Base-by-base conservation (phyloP, 2,888 invertebrate species). In the Ochropleura plecta region DNA sequence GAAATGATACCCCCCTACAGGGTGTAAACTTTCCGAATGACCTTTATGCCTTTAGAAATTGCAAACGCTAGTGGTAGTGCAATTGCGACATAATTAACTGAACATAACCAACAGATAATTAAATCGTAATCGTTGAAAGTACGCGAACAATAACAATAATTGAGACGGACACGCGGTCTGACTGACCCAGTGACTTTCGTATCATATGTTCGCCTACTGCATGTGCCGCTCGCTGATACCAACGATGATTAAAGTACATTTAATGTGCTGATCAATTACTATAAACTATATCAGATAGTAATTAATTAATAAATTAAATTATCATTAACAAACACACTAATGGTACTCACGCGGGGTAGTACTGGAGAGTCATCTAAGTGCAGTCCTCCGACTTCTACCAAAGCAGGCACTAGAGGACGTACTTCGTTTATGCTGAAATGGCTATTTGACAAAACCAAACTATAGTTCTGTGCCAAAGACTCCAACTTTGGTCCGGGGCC, bases 371-470 rank as follows among this genome's bases (percentile, higher is more conserved):
- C 94, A 84, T 96, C 95, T 60, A 97, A 91, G 87, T 97, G 97
- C 62, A 97, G 85, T 9, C 97, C 97, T 42, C 96, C 97, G 12
- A 97, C 96, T 93, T 97, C 97, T 16, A 97, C 93, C 57, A 97
- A 85, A 72, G 96, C 94, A 0, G 97, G 97, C 3, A 97, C 96
- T 42, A 96, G 83, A 0, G 97, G 97, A n/a, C 97, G 93, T 14
- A 97, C 96, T 88, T 96, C 95, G 82, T 97, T 97, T 70, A 97
- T 95, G 83, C 97, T 97, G 83, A 96, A 97, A 88, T 97, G 97
- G 73, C 97, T 97, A 84, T 97, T 97, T 0, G 96, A 96, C 48
- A 97, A 85, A 60, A 97, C 93, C 64, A 97, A 88, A 86, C 97
- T 97, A 83, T 96, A 96, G 85, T 97, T 96, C 73, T 92, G 93